Evolutionary conservation across 2,888 invertebrate genomes (phyloP), one percentile per base, ranked within the genome.

Genomic region (Drosophila atroscutellata): DNA sequence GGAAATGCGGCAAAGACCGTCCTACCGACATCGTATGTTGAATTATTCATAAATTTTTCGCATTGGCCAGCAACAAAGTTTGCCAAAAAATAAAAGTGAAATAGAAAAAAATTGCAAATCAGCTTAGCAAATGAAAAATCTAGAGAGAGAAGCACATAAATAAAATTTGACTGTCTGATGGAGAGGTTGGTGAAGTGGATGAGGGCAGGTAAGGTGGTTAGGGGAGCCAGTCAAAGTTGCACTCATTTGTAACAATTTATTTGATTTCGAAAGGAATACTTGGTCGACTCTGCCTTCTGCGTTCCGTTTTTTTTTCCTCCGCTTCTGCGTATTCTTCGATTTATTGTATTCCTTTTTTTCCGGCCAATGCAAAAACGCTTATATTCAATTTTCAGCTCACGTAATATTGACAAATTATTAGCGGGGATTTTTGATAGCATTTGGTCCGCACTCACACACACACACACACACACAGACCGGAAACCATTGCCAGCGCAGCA

Each of bases 371-470:
- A 85, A 89, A 87, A 89, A 70, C 79, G 86, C 72, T 86, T 86
- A 87, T 86, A 88, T 91, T 91, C 80, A 83, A 87, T 90, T 91
- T 90, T 91, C 92, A 82, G 83, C 85, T 91, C 91, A 91, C 91
- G 91, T 91, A 86, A 85, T 91, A 91, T 91, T 91, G 91, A 91
- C 91, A 92, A 91, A 91, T 91, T 91, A 91, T 91, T 91, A 86
- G 86, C 83, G 84, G 78, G 82, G 85, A 86, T 91, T 91, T 90
- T 78, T 85, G 87, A 87, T 86, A 80, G 83, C 76, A 75, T 72
- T 74, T 69, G 67, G 72, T 62, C 28, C 73, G 66, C 47, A 42
- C 63, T 32, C 42, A 55, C 36, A 65, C 37, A 57, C 11, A 74
- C 36, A 57, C 7, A 45, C 51, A 45, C 15, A 67, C 18, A 59